Evolutionary conservation across 2,888 invertebrate species (phyloP), one percentile per base, ranked within the genome.

Genomic region (Phyllotreta striolata): DNA sequence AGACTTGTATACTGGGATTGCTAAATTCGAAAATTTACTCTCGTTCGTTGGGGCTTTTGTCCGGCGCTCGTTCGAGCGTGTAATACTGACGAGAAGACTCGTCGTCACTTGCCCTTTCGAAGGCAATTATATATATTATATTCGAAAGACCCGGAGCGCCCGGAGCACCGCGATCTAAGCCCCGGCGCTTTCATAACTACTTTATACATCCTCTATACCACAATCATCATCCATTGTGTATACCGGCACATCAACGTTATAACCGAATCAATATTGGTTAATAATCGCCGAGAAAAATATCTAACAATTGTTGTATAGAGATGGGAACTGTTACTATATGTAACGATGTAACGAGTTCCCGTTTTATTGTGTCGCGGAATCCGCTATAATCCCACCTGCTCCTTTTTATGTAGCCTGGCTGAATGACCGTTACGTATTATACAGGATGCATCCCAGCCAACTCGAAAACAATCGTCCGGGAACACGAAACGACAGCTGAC

Each of bases 71-170:
- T 46, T 40, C 54, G 37, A 65, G 54, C 65, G 65, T 65, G 58
- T 62, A 65, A 62, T 65, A 46, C 39, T 35, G 51, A 24, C 43
- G 24, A 5, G 43, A 58, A 41, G 54, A 47, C 41, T 13, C 60
- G 63, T 62, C 62, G 64, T 62, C 64, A 64, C 57, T 66, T 64
- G 68, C 66, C 65, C 62, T 64, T 68, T 64, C 62, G 24, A 43
- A 14, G 8, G 55, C 62, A 46, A 65, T 65, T 65, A 64, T 57
- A 40, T 52, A n/a, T n/a, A n/a, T n/a, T n/a, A n/a, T n/a, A n/a
- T n/a, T n/a, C n/a, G 24, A 24, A 24, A 4, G 4, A 24, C 24
- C 24, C 24, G 24, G 24, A 24, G 24, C 54, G 58, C 43, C 52
- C 54, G 57, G 38, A 4, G 10, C 52, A 41, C 44, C 59, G 59